A percentile compares a stretch with the other conserved stretches of the same genome.
Evolutionary conservation across 1,140 invertebrate species (phyloP).

Genomic region (Heliconius hermathena): DNA sequence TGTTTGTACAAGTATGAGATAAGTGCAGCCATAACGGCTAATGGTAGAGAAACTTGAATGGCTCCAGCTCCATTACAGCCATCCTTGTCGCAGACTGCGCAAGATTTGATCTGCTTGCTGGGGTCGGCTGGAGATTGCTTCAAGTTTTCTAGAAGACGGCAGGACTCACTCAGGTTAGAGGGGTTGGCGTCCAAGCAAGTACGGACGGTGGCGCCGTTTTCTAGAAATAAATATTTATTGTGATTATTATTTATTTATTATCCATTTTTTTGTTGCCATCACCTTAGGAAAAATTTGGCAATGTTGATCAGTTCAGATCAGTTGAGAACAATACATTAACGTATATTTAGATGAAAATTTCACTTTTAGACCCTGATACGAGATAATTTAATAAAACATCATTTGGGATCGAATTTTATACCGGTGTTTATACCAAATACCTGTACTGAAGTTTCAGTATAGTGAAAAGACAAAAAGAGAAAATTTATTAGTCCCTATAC

Average conservation of each 20-base stretch:
- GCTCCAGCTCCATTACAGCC: conserved; percentile 82
- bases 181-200: conserved; percentile 71
- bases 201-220: conserved; percentile 63
- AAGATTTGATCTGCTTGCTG: conserved; percentile 61
- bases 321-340: too few relatives aligned
- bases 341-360: too few relatives aligned
- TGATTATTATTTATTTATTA: neutral
- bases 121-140: conserved; percentile 46
- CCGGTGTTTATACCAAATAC: too few relatives aligned
- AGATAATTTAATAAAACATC: too few relatives aligned
- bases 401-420: too few relatives aligned
- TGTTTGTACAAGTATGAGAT: conserved; percentile 66
- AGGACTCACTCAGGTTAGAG: conserved; percentile 66
- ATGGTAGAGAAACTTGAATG: conserved; percentile 66
- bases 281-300: too few relatives aligned
- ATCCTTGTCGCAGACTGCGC: conserved; percentile 75
- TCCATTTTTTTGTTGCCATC: too few relatives aligned
- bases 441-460: too few relatives aligned
- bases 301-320: too few relatives aligned
- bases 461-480: too few relatives aligned
- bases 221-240: conserved; percentile 49
- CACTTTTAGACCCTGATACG: too few relatives aligned
- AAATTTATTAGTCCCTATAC: too few relatives aligned
- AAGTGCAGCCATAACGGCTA: conserved; percentile 63
- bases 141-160: conserved; percentile 53